Conservation (phyloP, 92 coral and sea anemone genomes). For the Bergia puertoricense region DNA sequence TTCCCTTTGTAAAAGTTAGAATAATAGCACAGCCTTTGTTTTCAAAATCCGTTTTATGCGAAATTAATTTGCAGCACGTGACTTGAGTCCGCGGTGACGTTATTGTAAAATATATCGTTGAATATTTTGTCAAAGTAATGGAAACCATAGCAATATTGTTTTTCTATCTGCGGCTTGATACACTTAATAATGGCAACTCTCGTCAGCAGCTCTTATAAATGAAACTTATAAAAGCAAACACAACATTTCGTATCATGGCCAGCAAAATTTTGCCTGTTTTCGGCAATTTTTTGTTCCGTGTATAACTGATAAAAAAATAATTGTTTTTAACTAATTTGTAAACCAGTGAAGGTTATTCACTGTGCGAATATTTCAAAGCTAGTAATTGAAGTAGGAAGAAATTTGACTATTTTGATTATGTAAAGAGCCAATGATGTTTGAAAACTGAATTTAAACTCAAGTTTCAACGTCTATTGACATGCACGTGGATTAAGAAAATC, state of each 20-base stretch:
- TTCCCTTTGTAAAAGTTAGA: no score
- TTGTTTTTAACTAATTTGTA: no score
- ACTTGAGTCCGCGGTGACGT: neutral
- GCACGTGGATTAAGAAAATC: no score
- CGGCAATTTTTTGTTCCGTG: neutral
- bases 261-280: no score
- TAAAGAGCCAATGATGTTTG: no score
- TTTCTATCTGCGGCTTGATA: neutral
- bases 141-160: neutral
- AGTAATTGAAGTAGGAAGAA: neutral
- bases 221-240: neutral
- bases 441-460: no score
- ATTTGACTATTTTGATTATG: no score
- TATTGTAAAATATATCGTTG: neutral
- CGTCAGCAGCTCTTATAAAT: neutral
- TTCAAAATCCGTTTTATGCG: no score
- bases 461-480: no score
- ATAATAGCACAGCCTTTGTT: no score
- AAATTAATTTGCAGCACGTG: no score
- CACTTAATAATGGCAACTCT: neutral
- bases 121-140: constrained; percentile 8
- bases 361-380: neutral
- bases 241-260: neutral
- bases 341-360: neutral
- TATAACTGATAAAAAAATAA: neutral